phyloP scores from a whole-genome alignment of 2,113 vertebrate species.

The Saccopteryx leptura region DNA sequence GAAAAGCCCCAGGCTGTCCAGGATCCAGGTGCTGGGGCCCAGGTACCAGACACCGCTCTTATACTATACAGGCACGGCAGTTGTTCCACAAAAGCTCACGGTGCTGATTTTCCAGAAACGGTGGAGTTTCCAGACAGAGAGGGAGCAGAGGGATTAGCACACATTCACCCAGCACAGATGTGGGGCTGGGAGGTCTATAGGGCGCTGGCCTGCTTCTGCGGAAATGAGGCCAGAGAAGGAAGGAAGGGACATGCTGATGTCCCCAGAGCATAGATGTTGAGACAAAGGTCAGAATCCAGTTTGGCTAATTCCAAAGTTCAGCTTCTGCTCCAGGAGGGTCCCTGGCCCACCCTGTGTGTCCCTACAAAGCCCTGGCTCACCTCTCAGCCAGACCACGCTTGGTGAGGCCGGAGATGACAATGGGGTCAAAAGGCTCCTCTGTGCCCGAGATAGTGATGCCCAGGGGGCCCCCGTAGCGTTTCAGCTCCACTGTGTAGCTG shows the following conservation, averaged over 20 bases:
- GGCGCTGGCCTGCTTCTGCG: not conserved
- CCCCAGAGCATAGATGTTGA: not conserved
- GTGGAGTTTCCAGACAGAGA: not conserved
- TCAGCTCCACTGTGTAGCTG: conserved; percentile 98
- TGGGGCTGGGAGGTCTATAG: not conserved
- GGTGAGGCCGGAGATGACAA: conserved; percentile 97
- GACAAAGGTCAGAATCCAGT: not conserved
- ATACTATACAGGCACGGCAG: not conserved
- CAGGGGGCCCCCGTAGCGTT: conserved; percentile 95
- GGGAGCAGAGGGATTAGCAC: too few relatives aligned
- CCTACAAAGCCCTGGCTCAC: conserved; percentile 86
- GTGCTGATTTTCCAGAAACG: not conserved
- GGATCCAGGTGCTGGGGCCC: not conserved
- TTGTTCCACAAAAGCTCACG: not conserved
- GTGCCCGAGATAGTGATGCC: conserved; percentile 99
- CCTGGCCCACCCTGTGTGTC: accelerated
- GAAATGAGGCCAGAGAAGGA: not conserved
- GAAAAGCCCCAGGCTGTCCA: too few relatives aligned
- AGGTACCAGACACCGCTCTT: not conserved
- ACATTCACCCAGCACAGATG: not conserved
- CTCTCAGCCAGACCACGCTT: conserved; percentile 98
- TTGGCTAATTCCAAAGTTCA: not conserved
- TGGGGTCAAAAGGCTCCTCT: conserved; percentile 98
- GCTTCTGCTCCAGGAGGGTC: not conserved
- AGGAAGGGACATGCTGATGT: too few relatives aligned